Percentiles rank a stretch among this genome's conserved stretches.
These are phyloP conservation scores for Potamilus streckersoni DNA, from an alignment of 1,140 invertebrate species.

Conservation along the genomic window DNA sequence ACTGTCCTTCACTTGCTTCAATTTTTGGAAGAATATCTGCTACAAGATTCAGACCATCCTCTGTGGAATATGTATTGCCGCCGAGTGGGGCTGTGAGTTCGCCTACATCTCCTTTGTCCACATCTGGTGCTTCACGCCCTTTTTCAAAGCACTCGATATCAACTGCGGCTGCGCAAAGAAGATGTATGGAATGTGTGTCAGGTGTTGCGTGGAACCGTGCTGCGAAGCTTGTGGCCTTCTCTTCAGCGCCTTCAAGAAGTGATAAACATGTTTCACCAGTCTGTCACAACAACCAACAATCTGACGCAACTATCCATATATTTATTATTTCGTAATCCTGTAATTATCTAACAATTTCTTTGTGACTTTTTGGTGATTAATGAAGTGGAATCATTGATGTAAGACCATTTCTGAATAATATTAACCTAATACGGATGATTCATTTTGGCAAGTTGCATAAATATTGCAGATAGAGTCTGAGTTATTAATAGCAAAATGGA, in stretches of 20 bases:
- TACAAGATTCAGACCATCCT: slow-evolving; percentile 79
- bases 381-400: too few species aligned
- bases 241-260: slow-evolving; percentile 48
- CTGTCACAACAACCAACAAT: too few species aligned
- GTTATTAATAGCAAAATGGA: too few species aligned
- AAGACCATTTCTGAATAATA: too few species aligned
- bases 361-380: too few species aligned
- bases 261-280: neutral
- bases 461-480: too few species aligned
- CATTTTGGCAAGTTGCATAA: too few species aligned
- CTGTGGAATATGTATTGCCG: slow-evolving; percentile 69
- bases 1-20: slow-evolving; percentile 51
- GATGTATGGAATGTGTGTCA: neutral
- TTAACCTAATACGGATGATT: too few species aligned
- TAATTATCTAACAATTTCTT: too few species aligned
- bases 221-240: slow-evolving; percentile 16
- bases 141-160: neutral
- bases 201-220: slow-evolving; percentile 12
- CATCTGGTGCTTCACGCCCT: slow-evolving; percentile 65
- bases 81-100: neutral
- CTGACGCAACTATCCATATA: too few species aligned
- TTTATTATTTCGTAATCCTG: too few species aligned
- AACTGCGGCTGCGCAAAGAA: slow-evolving; percentile 2
- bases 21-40: slow-evolving; percentile 76
- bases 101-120: slow-evolving; percentile 77